phyloP scores from a whole-genome alignment of 2,888 invertebrate species.

The Crossocerus cetratus region DNA sequence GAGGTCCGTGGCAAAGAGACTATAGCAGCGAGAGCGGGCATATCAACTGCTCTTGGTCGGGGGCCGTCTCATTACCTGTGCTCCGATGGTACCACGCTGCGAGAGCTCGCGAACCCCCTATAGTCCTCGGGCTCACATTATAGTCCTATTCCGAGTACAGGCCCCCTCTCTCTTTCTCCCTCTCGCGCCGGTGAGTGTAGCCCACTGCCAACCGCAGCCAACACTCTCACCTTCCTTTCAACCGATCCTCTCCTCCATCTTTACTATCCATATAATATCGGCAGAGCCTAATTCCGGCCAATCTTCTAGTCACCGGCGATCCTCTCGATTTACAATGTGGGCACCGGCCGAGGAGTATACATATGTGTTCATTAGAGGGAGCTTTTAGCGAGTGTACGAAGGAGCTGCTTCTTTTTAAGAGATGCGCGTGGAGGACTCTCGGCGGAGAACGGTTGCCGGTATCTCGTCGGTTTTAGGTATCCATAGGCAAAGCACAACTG shows the following conservation, averaged over 20 bases:
- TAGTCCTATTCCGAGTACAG: constrained; percentile 53
- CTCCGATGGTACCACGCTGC: constrained; percentile 74
- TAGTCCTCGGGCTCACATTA: constrained; percentile 58
- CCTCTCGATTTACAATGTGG: too few species aligned
- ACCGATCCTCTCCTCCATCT: not conserved
- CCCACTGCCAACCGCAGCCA: constrained; percentile 6
- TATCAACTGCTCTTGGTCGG: constrained; percentile 75
- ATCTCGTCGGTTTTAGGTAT: constrained; percentile 43
- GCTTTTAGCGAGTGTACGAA: not conserved
- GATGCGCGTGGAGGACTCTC: not conserved
- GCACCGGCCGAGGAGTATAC: too few species aligned
- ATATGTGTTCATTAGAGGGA: too few species aligned
- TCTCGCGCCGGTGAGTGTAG: not conserved
- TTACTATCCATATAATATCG: not conserved
- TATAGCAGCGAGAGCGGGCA: constrained; percentile 63
- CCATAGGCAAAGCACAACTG: constrained; percentile 68
- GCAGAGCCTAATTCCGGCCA: not conserved
- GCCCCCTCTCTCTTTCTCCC: constrained; percentile 18
- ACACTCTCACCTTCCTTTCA: constrained; percentile 30
- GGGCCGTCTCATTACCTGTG: constrained; percentile 76
- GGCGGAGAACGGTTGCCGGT: not conserved
- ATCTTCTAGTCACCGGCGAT: not conserved
- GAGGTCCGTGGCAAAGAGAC: constrained; percentile 55
- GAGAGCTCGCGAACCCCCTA: constrained; percentile 67
- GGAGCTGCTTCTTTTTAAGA: not conserved